Evolutionary conservation across 2,113 vertebrate genomes (phyloP).

Genomic region (Myrmecophaga tridactyla): DNA sequence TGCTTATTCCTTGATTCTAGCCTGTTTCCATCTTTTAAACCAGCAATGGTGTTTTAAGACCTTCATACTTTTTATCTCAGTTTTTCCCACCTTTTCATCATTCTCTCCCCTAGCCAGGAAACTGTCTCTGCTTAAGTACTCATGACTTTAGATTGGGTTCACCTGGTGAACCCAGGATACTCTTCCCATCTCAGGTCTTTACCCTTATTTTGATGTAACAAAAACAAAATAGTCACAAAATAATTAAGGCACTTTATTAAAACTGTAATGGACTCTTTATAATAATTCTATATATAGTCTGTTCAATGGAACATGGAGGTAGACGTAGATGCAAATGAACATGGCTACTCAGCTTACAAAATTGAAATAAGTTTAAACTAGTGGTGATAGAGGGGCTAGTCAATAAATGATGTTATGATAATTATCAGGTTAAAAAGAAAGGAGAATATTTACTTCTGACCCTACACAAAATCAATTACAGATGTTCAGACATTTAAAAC

Average conservation of each 20-base stretch:
- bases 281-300: neutral
- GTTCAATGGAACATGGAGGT: neutral
- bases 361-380: neutral
- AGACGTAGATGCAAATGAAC: neutral
- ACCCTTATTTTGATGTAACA: neutral
- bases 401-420: neutral
- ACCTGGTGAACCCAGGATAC: neutral
- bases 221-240: neutral
- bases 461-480: neutral
- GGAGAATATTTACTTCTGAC: neutral
- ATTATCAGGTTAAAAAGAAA: neutral
- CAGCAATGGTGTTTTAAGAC: neutral
- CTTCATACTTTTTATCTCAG: neutral
- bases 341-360: neutral
- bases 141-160: neutral
- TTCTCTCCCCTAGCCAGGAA: neutral
- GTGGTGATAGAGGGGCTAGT: neutral
- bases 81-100: rapidly evolving
- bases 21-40: neutral
- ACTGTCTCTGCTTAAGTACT: too few species aligned
- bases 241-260: neutral
- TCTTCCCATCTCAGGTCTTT: neutral
- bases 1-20: neutral
- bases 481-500: neutral
- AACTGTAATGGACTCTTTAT: neutral